Evolutionary conservation across 2,113 vertebrate genomes (phyloP), one percentile per base, ranked within the genome.

Genomic region (Potamarius usumacintae): DNA sequence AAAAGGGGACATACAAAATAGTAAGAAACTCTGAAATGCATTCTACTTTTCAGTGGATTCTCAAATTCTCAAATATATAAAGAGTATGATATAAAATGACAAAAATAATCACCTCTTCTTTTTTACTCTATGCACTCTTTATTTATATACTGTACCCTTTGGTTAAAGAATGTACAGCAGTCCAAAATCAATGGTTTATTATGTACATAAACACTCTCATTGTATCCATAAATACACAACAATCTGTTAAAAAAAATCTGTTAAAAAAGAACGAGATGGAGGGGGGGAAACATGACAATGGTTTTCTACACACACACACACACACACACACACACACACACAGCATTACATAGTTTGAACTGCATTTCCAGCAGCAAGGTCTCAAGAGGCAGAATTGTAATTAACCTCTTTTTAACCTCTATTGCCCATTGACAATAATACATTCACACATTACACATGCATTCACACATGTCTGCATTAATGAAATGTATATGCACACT

Each of bases 391-490:
- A 22, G 57, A 60, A 69, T 48, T 86, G 62, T 86, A 83, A 89
- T 89, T 82, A 79, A 79, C 30, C 30, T 30, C 30, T 30, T 30
- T 30, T 30, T 30, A 30, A 30, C 34, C 34, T 34, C 34, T 34
- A 34, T 34, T 34, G 34, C 34, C 34, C 34, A 34, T 2, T 34
- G 34, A 34, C 34, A 34, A 34, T 34, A 34, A 34, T 34, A 34
- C 34, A 34, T 34, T 34, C 34, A 34, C 34, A 34, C 34, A 60
- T 58, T 60, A 53, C 22, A 60, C 62, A 85, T 89, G 90, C 90
- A 67, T 87, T 90, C 88, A 91, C 92, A 94, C 92, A 90, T 89
- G 92, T 91, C 92, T 94, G 92, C 89, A 78, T 85, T 87, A 87
- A 90, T 87, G 90, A 91, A 91, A 90, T 94, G 92, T 92, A 92